Evolutionary conservation across 2,888 invertebrate genomes (phyloP), one percentile per base, ranked within the genome.

Genomic region (Spialia ferax): DNA sequence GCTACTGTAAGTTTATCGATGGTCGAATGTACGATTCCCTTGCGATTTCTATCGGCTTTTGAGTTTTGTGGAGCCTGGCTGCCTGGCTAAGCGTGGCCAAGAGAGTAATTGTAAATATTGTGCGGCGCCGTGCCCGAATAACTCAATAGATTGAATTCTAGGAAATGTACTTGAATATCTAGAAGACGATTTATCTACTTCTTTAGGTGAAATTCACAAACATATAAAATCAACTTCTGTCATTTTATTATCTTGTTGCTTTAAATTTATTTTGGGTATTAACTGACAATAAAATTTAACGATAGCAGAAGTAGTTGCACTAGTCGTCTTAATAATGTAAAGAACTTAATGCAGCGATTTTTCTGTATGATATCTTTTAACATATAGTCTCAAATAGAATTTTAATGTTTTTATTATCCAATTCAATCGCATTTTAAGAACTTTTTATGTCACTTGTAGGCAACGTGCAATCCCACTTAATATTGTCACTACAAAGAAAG

Each of bases 1-100:
- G 81, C 84, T 78, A 83, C 83, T 84, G 85, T 83, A 86, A 84
- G 86, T 85, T 87, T 88, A 88, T 87, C 87, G 86, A 80, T 81
- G 83, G 80, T 68, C 80, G 79, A 79, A 82, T 81, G 78, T 78
- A 77, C 84, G 80, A 83, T 80, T 85, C 83, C 83, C 80, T 77
- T 79, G 77, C 80, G 82, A 75, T 79, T 79, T 80, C 78, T 75
- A 82, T 80, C 82, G 83, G 84, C 80, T 80, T 84, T 84, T 80
- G 81, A 75, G 75, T 75, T 75, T 69, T 63, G 71, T 68, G 70
- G 75, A 74, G 74, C 75, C n/a, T n/a, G n/a, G n/a, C n/a, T n/a
- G n/a, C n/a, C n/a, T 42, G 48, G 45, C 15, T 29, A 50, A 66
- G 15, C 52, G 61, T 35, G 59, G 42, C n/a, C 66, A 45, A 26